phyloP scores from a whole-genome alignment of 2,888 invertebrate genomes.

The Eugnorisma glareosa region DNA sequence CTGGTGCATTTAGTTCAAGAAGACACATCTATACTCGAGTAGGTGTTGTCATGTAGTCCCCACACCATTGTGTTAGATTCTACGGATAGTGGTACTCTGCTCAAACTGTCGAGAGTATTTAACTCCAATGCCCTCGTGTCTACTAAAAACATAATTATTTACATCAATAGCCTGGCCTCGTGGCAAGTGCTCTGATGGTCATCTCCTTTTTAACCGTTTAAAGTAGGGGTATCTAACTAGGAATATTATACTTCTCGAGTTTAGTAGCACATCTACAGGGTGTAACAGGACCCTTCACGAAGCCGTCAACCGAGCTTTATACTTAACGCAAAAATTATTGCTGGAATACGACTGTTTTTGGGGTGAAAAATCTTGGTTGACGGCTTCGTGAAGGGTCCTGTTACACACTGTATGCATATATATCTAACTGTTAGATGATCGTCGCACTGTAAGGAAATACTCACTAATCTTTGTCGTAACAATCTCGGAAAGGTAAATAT shows the following conservation, averaged over 20 bases:
- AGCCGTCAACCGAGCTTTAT: too few species aligned
- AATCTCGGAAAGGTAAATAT: constrained; percentile 41
- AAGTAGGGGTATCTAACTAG: neutral
- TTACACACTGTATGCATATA: too few species aligned
- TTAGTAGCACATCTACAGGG: too few species aligned
- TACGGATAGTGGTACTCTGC: neutral
- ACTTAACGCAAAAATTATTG: too few species aligned
- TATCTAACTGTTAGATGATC: neutral
- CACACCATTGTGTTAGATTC: neutral
- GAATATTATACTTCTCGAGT: neutral
- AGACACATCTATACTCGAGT: neutral
- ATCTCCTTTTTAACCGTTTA: neutral
- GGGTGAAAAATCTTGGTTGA: too few species aligned
- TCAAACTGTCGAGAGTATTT: neutral
- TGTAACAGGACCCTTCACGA: too few species aligned
- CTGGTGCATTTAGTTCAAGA: neutral
- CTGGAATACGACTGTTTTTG: too few species aligned
- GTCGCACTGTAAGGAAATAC: constrained; percentile 53
- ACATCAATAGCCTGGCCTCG: neutral
- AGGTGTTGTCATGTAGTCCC: neutral
- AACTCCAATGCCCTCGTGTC: neutral
- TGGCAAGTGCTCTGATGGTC: neutral
- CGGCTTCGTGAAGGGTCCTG: too few species aligned
- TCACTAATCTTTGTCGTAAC: constrained; percentile 40
- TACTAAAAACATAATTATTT: neutral